A percentile compares a stretch with the other conserved stretches of the same genome.
Evolutionary conservation across 2,888 invertebrate genomes (phyloP).

Genomic region (Drosophila subsilvestris): DNA sequence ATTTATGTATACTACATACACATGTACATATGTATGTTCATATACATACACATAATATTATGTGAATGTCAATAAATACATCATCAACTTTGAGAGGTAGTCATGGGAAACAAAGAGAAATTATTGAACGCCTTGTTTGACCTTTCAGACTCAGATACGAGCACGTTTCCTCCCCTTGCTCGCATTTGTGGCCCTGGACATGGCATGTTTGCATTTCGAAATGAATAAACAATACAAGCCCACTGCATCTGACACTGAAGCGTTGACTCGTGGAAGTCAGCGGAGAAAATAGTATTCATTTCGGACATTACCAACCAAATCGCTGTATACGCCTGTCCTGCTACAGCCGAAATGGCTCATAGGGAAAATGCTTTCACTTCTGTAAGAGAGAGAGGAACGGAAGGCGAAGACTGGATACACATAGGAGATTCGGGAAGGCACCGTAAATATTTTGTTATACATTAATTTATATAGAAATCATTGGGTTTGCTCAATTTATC

Average conservation of each 20-base stretch:
- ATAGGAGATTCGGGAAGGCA: slow-evolving; percentile 65
- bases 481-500: slow-evolving; percentile 53
- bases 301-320: background rate
- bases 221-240: slow-evolving; percentile 37
- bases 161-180: slow-evolving; percentile 9
- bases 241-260: slow-evolving; percentile 46
- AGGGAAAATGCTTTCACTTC: background rate
- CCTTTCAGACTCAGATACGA: slow-evolving; percentile 56
- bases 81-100: slow-evolving; percentile 4
- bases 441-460: slow-evolving; percentile 66
- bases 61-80: background rate
- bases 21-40: background rate
- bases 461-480: slow-evolving; percentile 56
- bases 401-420: slow-evolving; percentile 25
- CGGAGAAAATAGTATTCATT: background rate
- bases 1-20: background rate
- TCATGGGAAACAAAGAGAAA: slow-evolving; percentile 45
- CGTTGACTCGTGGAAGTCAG: slow-evolving; percentile 20
- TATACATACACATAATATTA: background rate
- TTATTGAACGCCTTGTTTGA: slow-evolving; percentile 62
- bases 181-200: slow-evolving; percentile 21
- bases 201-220: slow-evolving; percentile 71
- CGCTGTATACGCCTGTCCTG: background rate
- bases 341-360: background rate
- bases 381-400: background rate